phyloP scores from a whole-genome alignment of 2,888 invertebrate species.

The Pheosia tremula region DNA sequence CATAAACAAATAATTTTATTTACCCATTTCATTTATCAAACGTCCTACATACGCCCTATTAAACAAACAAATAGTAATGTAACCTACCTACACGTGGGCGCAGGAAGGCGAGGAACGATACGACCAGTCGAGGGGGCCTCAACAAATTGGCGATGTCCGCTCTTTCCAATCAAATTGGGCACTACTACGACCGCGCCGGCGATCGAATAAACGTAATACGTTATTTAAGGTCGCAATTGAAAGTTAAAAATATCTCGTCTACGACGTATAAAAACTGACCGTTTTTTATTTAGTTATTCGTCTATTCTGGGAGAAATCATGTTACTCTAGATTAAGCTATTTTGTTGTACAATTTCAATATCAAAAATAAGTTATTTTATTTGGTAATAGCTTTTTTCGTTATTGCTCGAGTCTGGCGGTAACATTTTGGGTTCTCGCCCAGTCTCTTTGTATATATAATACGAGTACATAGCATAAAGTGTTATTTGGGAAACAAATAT shows the following conservation, averaged over 20 bases:
- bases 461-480: too few species aligned
- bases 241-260: conserved; percentile 14
- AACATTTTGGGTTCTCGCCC: too few species aligned
- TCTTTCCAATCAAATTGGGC: conserved; percentile 69
- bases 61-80: background rate
- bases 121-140: conserved; percentile 52
- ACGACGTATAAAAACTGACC: background rate
- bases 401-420: background rate
- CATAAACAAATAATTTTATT: too few species aligned
- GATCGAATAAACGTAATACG: conserved; percentile 20
- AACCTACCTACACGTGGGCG: conserved; percentile 30
- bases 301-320: background rate
- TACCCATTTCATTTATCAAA: too few species aligned
- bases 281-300: conserved; percentile 1
- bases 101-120: conserved; percentile 39
- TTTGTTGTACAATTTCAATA: background rate
- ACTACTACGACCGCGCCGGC: conserved; percentile 50
- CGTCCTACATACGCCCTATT: conserved; percentile 2
- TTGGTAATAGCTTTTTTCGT: background rate
- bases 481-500: too few species aligned
- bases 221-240: conserved; percentile 36
- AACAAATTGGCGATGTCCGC: conserved; percentile 77
- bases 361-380: background rate
- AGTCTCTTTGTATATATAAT: too few species aligned
- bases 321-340: background rate